Base-by-base conservation (phyloP, 2,888 invertebrate genomes). In the Drosophila subquinaria region DNA sequence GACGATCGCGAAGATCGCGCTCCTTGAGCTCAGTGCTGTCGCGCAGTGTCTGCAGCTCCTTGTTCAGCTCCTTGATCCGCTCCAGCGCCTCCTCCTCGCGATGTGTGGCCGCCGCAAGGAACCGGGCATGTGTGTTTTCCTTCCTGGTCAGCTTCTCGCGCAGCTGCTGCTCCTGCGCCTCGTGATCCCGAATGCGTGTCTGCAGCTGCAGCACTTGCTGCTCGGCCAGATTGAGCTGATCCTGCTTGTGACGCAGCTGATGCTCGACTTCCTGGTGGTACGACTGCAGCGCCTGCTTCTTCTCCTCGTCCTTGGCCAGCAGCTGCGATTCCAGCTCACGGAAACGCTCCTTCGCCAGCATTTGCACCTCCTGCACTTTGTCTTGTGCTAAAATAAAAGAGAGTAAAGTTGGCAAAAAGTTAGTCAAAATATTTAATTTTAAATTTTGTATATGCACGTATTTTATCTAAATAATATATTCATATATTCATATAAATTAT, bases 351-450 rank as follows among this genome's bases (percentile, higher is more conserved):
- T 91, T 90, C 42, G 92, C 90, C 60, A 84, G 76, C 65, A 78
- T 66, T 75, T 92, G 90, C 47, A 90, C 78, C 63, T 93, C 92
- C 65, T 70, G 93, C 91, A 94, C 91, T 92, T 94, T 94, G 92
- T 94, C 94, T 90, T 94, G 94, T 91, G 94, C 95, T 95, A 90
- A 0, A 8, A 4, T 3, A 1, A 2, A 3, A 23, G 20, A 23
- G 3, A 33, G 27, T 6, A 10, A 20, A 33, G 33, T 30, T 30
- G 8, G 15, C 8, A 36, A 4, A 15, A 15, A n/a, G 17, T 60
- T 35, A 57, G 53, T 47, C 27, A 27, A 27, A 27, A 27, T 27
- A 27, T n/a, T n/a, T n/a, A n/a, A n/a, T n/a, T n/a, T n/a, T n/a
- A n/a, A n/a, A n/a, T n/a, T n/a, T n/a, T n/a, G n/a, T n/a, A n/a